Conservation (phyloP, 2,888 invertebrate genomes). For the Palloptera scutellata region DNA sequence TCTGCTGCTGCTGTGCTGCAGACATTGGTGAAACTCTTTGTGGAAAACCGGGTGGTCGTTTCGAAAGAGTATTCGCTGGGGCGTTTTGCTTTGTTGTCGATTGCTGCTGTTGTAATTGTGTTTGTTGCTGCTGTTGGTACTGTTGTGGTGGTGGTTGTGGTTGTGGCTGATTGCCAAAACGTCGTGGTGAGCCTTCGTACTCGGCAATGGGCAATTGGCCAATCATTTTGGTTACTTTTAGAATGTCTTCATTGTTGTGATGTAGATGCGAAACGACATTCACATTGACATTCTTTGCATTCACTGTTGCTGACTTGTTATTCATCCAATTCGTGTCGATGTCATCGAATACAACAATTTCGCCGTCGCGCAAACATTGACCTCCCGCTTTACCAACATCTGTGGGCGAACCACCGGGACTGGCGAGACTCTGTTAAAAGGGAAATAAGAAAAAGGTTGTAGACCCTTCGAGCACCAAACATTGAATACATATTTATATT, state of each 20-base stretch:
- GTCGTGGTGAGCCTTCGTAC: constrained; percentile 87
- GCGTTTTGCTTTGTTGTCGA: constrained; percentile 54
- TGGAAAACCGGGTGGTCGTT: constrained; percentile 84
- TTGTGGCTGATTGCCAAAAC: constrained; percentile 70
- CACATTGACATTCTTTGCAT: constrained; percentile 36
- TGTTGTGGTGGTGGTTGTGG: constrained; percentile 76
- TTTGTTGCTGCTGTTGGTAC: constrained; percentile 21
- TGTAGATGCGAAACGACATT: constrained; percentile 31
- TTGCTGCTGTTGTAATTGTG: constrained; percentile 19
- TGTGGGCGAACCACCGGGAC: constrained; percentile 62
- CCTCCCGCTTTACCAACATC: constrained; percentile 59
- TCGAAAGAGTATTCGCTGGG: constrained; percentile 68
- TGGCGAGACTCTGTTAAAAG: constrained; percentile 48
- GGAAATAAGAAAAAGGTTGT: constrained; percentile 9
- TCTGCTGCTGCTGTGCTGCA: constrained; percentile 56
- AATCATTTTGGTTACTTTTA: constrained; percentile 64
- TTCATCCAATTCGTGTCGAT: constrained; percentile 67
- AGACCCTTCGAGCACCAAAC: no score
- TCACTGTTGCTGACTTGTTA: constrained; percentile 37
- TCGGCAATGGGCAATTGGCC: constrained; percentile 81
- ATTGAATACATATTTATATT: no score
- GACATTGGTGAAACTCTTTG: constrained; percentile 66
- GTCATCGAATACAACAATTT: constrained; percentile 90
- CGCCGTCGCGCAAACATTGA: constrained; percentile 73
- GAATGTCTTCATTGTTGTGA: constrained; percentile 55